These are phyloP conservation scores for Drosophila robusta DNA, from an alignment of 2,888 invertebrate species.

Conservation along the genomic window DNA sequence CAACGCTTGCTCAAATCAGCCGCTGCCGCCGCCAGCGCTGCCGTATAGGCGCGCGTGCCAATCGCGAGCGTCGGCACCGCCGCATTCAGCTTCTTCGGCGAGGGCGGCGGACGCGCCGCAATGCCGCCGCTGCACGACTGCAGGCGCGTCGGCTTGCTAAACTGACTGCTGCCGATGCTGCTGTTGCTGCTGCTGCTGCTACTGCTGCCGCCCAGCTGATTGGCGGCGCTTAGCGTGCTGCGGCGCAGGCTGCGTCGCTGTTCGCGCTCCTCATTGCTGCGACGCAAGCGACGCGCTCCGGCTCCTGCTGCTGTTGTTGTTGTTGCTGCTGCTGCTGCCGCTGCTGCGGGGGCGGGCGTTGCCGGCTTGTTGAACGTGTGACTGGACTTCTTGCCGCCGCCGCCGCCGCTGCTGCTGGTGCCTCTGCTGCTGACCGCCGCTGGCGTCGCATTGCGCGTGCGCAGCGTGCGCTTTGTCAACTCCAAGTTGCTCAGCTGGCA, in stretches of 20 bases:
- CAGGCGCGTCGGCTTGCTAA: slow-evolving; percentile 72
- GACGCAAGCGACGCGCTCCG: slow-evolving; percentile 52
- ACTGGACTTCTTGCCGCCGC: slow-evolving; percentile 28
- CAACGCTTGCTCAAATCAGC: slow-evolving; percentile 66
- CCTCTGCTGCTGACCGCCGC: background rate
- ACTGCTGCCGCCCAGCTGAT: slow-evolving; percentile 7
- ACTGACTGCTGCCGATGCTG: slow-evolving; percentile 33
- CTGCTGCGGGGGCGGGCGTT: slow-evolving; percentile 53
- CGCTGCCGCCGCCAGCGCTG: slow-evolving; percentile 68
- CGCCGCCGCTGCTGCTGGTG: slow-evolving; percentile 30
- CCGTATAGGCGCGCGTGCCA: slow-evolving; percentile 68
- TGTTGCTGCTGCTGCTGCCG: slow-evolving; percentile 1
- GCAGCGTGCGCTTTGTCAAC: slow-evolving; percentile 81
- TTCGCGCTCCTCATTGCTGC: slow-evolving; percentile 60
- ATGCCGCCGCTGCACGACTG: slow-evolving; percentile 69
- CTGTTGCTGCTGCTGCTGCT: slow-evolving; percentile 5
- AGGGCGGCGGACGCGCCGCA: slow-evolving; percentile 73
- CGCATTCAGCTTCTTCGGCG: slow-evolving; percentile 77
- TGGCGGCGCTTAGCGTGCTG: slow-evolving; percentile 36
- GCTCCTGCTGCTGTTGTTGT: background rate
- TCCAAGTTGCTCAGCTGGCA: slow-evolving; percentile 61
- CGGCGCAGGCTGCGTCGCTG: slow-evolving; percentile 59
- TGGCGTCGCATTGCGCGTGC: slow-evolving; percentile 79
- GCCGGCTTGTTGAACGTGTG: slow-evolving; percentile 52
- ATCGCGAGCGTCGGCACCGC: slow-evolving; percentile 73